Evolutionary conservation across 2,888 invertebrate species (phyloP), one percentile per base, ranked within the genome.

Genomic region (Leptinotarsa juncta): DNA sequence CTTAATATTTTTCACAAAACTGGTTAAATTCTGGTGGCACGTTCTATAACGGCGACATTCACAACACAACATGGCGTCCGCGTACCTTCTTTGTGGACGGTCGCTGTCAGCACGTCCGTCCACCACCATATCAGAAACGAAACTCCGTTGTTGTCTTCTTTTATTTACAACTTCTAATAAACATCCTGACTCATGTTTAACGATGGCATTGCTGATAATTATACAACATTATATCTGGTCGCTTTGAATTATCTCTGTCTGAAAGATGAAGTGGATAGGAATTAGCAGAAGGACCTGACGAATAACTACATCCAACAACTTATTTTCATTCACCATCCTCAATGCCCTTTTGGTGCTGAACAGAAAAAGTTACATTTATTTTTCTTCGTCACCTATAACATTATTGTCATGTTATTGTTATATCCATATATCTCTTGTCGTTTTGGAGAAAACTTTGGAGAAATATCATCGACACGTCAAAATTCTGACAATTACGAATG

Each of bases 391-490:
- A 67, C 67, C 42, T 67, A 67, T 18, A 49, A 67, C n/a, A 67
- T 10, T 10, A 67, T 49, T 20, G 67, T 67, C 49, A 67, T 48
- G n/a, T 67, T 49, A 49, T 67, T 67, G 20, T 10, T 67, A 20
- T 18, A 67, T 67, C 4, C 51, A 67, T 49, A 67, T 67, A 67
- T 67, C 51, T n/a, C 51, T 48, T 67, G 49, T 67, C 12, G 48
- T 20, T 49, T 20, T 49, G 49, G 51, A 48, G 18, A 16, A 18
- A 67, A 50, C 23, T 67, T n/a, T 48, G 18, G 7, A 48, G 67
- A 49, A 16, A 67, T 67, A 4, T 67, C 74, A 71, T 74, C 74
- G 20, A 74, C 48, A 66, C 70, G 67, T 68, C 72, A 26, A 68
- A 20, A 12, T 71, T 42, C 51, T 72, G 72, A 14, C 67, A 67